phyloP scores from a whole-genome alignment of 2,797 vertebrate genomes.

The Sebastiscus albofasciatus region DNA sequence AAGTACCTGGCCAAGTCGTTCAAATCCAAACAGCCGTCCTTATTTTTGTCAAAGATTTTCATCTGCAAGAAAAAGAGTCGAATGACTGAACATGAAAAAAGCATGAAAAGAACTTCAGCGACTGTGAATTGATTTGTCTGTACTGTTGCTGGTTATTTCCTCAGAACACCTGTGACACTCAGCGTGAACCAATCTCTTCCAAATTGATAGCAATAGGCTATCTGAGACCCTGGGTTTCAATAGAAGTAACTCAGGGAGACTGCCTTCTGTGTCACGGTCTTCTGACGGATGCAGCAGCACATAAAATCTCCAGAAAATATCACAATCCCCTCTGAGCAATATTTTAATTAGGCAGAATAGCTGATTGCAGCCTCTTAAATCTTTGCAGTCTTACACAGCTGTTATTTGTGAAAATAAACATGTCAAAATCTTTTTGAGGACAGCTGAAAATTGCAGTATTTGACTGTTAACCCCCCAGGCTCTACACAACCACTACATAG shows the following conservation, averaged over 20 bases:
- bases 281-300: not conserved
- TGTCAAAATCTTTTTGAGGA: not conserved
- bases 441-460: not conserved
- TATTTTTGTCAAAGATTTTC: conserved; percentile 97
- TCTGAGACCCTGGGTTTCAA: not conserved
- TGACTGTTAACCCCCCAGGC: not conserved
- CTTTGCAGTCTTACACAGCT: not conserved
- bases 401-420: not conserved
- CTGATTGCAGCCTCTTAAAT: not conserved
- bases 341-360: not conserved
- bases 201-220: not conserved
- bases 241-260: not conserved
- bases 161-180: not conserved
- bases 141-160: not conserved
- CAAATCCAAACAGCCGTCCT: conserved; percentile 94
- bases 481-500: not conserved
- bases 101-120: not conserved
- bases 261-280: not conserved
- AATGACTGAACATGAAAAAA: not conserved
- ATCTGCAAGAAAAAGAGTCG: conserved; percentile 84
- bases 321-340: not conserved
- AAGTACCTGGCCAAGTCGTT: conserved; percentile 93
- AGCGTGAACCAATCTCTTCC: not conserved
- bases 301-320: not conserved
- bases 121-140: not conserved